Percentiles rank a stretch among this genome's conserved stretches.
phyloP scores from a whole-genome alignment of 2,797 vertebrate genomes.

The Sardinella longiceps region DNA sequence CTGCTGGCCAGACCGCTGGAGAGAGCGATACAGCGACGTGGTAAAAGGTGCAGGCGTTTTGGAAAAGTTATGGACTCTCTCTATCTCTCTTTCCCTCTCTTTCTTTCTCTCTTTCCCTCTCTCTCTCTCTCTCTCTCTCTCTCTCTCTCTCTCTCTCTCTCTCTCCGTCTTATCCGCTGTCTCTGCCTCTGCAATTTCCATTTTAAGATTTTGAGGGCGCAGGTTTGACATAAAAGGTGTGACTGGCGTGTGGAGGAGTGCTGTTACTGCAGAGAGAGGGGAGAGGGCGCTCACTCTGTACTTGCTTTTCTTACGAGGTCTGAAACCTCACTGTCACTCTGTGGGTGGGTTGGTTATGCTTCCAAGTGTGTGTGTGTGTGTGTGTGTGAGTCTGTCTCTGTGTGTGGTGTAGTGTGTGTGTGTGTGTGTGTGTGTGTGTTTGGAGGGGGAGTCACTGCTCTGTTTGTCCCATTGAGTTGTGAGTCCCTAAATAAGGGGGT shows the following conservation, averaged over 20 bases:
- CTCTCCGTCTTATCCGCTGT: too few species aligned
- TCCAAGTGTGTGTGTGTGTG: constrained; percentile 15
- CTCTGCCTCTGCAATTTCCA: background rate
- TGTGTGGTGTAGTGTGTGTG: background rate
- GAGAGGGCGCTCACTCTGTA: background rate
- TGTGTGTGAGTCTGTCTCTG: constrained; percentile 35
- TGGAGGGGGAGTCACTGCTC: background rate
- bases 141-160: background rate
- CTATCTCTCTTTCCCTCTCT: background rate
- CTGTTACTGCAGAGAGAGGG: background rate
- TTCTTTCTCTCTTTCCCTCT: background rate
- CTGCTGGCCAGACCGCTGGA: background rate
- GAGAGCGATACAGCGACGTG: background rate
- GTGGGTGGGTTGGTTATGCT: constrained; percentile 5
- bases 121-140: background rate
- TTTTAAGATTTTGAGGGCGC: constrained; percentile 12
- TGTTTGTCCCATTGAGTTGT: constrained; percentile 45
- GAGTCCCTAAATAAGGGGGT: constrained; percentile 46
- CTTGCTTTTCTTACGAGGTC: constrained; percentile 7
- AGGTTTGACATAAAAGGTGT: constrained; percentile 22
- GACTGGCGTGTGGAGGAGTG: background rate
- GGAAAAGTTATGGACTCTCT: background rate
- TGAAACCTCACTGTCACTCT: constrained; percentile 9
- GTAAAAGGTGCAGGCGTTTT: constrained; percentile 21
- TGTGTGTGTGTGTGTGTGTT: background rate